Evolutionary conservation across 1,140 invertebrate species (phyloP), one percentile per base, ranked within the genome.

Genomic region (Drepana arcuata): DNA sequence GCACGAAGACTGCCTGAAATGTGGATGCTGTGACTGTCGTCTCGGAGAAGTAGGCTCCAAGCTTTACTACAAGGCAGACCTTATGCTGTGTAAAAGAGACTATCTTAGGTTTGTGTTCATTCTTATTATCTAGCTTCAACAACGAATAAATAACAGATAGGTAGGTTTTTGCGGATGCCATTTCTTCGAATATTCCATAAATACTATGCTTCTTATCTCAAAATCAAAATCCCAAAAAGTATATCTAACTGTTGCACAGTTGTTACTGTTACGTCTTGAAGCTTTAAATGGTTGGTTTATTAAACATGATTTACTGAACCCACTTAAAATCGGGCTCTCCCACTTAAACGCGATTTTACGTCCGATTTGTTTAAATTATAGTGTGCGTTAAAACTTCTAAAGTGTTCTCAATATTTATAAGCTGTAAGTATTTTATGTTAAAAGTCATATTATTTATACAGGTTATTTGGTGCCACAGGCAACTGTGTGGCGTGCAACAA

Each of bases 1-100:
- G 95, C 95, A 97, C 78, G 95, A 97, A 65, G 95, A 96, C 71
- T 97, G 95, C 63, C 86, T 97, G 16, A 96, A 96, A 70, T 97
- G 95, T 62, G 93, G 93, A 14, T 96, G 94, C 74, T 97, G 95
- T 72, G 92, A 97, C 71, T 96, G 95, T 74, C 86, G 94, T 34
- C 86, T 97, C 0, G 95, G 94, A 0, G 95, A 97, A 83, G 93
- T 97, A 2, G 95, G 95, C 14, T 95, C 93, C 18, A 95, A 94
- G 26, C 85, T 97, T 7, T 97, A 94, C 81, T 94, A 93, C 38
- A 96, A 95, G 81, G 94, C 94, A 2, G 95, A 97, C 83, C 89
- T 97, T 7, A 93, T 97, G 63, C 86, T 97, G 9, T 97, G 95
- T 86, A 93, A 94, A 82, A 88, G 95, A 70, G 95, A 97, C 75